Evolutionary conservation across 2,888 invertebrate species (phyloP).

Genomic region (Pemphredon lugubris): DNA sequence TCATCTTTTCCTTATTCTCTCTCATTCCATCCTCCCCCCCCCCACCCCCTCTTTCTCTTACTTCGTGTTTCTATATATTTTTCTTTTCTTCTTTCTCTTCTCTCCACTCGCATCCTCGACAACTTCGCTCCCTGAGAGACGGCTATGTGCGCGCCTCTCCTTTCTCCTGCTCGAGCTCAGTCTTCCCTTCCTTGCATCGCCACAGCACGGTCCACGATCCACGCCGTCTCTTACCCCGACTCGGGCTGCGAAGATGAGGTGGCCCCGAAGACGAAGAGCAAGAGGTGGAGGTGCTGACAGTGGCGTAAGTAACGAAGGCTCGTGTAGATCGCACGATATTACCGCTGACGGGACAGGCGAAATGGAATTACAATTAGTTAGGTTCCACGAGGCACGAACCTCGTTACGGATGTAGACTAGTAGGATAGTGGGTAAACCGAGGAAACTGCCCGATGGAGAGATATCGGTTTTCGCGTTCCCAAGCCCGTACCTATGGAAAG

Average conservation of each 20-base stretch:
- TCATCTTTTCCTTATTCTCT: slow-evolving; percentile 10
- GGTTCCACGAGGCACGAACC: background rate
- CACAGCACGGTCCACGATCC: slow-evolving; percentile 34
- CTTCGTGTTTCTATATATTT: slow-evolving; percentile 23
- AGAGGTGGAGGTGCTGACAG: slow-evolving; percentile 61
- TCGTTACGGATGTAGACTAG: slow-evolving; percentile 24
- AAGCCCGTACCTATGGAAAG: too few species aligned
- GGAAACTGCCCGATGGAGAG: background rate
- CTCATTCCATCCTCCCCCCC: slow-evolving; percentile 19
- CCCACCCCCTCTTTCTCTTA: slow-evolving; percentile 12
- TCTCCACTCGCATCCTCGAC: slow-evolving; percentile 21
- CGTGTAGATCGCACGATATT: slow-evolving; percentile 57
- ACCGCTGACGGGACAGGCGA: slow-evolving; percentile 42
- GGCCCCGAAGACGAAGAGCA: slow-evolving; percentile 54
- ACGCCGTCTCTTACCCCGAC: slow-evolving; percentile 51
- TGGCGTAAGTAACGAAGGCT: slow-evolving; percentile 64
- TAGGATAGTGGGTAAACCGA: background rate
- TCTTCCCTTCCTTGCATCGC: slow-evolving; percentile 16
- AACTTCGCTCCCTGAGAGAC: slow-evolving; percentile 40
- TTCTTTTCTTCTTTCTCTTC: slow-evolving; percentile 33
- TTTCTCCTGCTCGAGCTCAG: slow-evolving; percentile 18
- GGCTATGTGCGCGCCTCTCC: slow-evolving; percentile 45
- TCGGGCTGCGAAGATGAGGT: slow-evolving; percentile 62
- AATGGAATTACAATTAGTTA: slow-evolving; percentile 52
- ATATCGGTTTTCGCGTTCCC: too few species aligned